A percentile compares a stretch with the other conserved stretches of the same genome.
Conservation (phyloP, 2,888 invertebrate species). For the Hedychridium roseum region DNA sequence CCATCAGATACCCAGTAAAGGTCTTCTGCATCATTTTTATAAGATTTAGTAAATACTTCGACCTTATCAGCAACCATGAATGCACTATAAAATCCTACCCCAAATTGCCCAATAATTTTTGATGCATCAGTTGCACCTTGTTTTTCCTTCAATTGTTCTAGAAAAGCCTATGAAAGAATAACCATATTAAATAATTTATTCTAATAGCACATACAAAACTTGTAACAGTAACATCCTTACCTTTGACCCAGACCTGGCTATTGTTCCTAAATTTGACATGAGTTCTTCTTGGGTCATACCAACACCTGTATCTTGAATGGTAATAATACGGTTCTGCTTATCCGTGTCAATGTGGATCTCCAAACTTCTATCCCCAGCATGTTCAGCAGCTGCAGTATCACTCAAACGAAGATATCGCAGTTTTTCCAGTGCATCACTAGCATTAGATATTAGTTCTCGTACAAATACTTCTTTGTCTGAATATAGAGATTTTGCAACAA, state of each 20-base stretch:
- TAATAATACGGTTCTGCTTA: slow-evolving; percentile 83
- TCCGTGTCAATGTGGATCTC: slow-evolving; percentile 91
- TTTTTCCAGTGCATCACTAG: slow-evolving; percentile 97
- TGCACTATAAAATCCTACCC: slow-evolving; percentile 97
- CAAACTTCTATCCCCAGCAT: slow-evolving; percentile 72
- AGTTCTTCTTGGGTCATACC: slow-evolving; percentile 96
- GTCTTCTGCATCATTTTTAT: slow-evolving; percentile 72
- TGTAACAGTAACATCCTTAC: slow-evolving; percentile 54
- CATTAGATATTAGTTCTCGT: slow-evolving; percentile 94
- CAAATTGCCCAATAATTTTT: slow-evolving; percentile 95
- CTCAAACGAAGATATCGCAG: slow-evolving; percentile 80
- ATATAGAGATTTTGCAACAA: slow-evolving; percentile 95
- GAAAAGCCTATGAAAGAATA: slow-evolving; percentile 71
- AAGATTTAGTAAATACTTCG: slow-evolving; percentile 87
- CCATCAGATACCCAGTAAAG: slow-evolving; percentile 93
- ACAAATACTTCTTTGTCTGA: slow-evolving; percentile 98
- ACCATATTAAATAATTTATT: background rate
- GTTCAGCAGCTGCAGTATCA: slow-evolving; percentile 62
- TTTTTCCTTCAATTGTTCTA: slow-evolving; percentile 82
- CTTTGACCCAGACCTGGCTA: slow-evolving; percentile 95
- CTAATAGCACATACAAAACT: background rate
- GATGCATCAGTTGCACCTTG: slow-evolving; percentile 71
- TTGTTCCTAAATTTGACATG: slow-evolving; percentile 90
- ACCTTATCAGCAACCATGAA: slow-evolving; percentile 98
- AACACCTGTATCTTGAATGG: slow-evolving; percentile 92